These are phyloP conservation scores for Lithophane socia DNA, from an alignment of 2,888 invertebrate species.

Conservation along the genomic window DNA sequence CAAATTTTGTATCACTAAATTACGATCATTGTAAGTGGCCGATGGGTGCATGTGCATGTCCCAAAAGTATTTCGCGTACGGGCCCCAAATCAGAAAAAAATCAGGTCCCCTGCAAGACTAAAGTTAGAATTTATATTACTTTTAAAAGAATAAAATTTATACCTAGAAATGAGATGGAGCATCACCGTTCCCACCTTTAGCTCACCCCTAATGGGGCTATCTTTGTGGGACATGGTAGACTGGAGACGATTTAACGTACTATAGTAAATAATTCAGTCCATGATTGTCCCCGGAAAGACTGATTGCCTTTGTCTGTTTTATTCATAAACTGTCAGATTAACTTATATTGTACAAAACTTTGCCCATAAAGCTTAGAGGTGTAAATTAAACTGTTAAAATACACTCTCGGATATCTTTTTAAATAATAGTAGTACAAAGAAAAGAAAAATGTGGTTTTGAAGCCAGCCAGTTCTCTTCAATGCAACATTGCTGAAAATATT, in stretches of 20 bases:
- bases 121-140: neutral
- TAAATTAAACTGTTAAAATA: conserved; percentile 13
- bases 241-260: neutral
- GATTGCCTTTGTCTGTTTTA: conserved; percentile 2
- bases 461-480: neutral
- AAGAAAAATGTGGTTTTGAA: neutral
- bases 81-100: neutral
- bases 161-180: neutral
- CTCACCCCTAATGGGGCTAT: neutral
- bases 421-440: neutral
- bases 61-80: neutral
- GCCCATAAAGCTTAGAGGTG: neutral
- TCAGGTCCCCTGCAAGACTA: neutral
- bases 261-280: neutral
- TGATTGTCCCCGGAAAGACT: neutral
- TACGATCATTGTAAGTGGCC: conserved; percentile 2
- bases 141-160: neutral
- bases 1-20: conserved; percentile 14
- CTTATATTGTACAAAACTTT: conserved; percentile 4
- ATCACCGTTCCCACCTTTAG: neutral
- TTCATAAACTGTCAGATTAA: conserved; percentile 6
- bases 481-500: too few species aligned
- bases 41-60: neutral
- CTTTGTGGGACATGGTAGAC: neutral
- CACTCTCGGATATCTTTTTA: neutral